phyloP scores from a whole-genome alignment of 2,113 vertebrate species.

The Promerops cafer region DNA sequence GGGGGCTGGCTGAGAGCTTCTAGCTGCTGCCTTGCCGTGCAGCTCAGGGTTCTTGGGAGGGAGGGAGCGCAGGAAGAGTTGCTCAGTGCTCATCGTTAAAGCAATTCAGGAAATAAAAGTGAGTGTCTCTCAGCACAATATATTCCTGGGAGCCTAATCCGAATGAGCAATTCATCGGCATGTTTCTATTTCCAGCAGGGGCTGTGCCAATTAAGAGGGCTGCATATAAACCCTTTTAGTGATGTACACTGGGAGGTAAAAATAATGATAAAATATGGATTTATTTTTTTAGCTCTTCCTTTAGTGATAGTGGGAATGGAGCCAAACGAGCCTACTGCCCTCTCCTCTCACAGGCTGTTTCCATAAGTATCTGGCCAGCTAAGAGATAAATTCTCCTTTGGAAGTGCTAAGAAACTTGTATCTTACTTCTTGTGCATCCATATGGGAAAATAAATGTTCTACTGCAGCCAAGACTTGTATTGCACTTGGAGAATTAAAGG shows the following conservation, averaged over 20 bases:
- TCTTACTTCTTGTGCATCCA: background rate
- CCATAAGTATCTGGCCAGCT: background rate
- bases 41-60: background rate
- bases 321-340: background rate
- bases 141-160: constrained; percentile 66
- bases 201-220: constrained; percentile 63
- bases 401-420: background rate
- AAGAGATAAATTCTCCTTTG: constrained; percentile 4
- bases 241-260: constrained; percentile 53
- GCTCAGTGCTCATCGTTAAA: constrained; percentile 49
- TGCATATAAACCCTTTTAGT: constrained; percentile 58
- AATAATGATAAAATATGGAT: constrained; percentile 58
- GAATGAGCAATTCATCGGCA: constrained; percentile 57
- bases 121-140: constrained; percentile 61
- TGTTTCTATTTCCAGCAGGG: constrained; percentile 67
- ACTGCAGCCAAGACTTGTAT: background rate
- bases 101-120: constrained; percentile 66
- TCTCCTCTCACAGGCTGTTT: background rate
- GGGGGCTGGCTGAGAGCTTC: background rate
- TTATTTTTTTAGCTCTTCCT: constrained; percentile 44
- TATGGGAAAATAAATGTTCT: background rate
- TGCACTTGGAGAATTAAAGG: background rate
- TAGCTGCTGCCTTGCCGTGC: background rate
- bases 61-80: background rate
- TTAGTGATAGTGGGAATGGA: constrained; percentile 10